Conservation (phyloP, 2,888 invertebrate genomes). For the Macrophya annulata region DNA sequence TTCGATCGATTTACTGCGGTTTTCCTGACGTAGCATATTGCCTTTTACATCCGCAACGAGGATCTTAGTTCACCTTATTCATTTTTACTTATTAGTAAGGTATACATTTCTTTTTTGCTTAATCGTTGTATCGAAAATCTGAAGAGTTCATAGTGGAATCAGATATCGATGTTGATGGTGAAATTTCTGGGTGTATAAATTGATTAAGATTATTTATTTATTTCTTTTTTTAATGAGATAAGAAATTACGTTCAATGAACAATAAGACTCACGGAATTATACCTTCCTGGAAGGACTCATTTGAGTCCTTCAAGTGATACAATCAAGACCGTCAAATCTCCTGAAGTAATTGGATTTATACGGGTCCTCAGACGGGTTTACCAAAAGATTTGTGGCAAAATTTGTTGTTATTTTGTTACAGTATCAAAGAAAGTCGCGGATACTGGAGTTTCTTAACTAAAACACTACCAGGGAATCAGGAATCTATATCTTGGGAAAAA, state of each 20-base stretch:
- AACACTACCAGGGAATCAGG: neutral
- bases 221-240: too few species aligned
- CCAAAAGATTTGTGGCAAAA: slow-evolving; percentile 6
- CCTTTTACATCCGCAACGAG: neutral
- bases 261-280: neutral
- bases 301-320: neutral
- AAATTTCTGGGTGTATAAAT: too few species aligned
- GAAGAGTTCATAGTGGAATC: neutral
- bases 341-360: slow-evolving; percentile 6
- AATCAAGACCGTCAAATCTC: slow-evolving; percentile 16
- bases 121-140: neutral
- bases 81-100: neutral
- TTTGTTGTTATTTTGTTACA: neutral
- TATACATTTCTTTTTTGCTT: neutral
- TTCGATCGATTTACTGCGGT: slow-evolving; percentile 34
- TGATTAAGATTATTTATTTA: too few species aligned
- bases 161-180: too few species aligned
- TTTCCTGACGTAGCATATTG: neutral
- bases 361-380: neutral
- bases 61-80: neutral
- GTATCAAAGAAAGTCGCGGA: neutral
- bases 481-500: neutral
- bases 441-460: neutral
- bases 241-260: too few species aligned
- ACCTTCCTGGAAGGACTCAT: neutral